phyloP scores from a whole-genome alignment of 2,113 vertebrate species.

The Casuarius casuarius region DNA sequence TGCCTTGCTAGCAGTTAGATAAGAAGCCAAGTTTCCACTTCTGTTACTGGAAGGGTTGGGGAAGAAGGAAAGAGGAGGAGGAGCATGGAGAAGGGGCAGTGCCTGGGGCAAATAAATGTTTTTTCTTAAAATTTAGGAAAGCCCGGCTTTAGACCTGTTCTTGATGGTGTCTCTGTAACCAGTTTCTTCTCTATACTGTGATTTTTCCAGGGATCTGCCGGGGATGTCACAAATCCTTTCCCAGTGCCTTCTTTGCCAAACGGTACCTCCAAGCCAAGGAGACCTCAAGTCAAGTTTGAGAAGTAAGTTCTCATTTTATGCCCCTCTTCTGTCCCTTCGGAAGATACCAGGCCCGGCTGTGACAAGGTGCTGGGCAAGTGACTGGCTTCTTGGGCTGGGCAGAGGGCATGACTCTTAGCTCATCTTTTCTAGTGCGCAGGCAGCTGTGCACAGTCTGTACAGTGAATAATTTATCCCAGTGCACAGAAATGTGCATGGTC shows the following conservation, averaged over 20 bases:
- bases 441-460: neutral
- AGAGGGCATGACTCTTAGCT: neutral
- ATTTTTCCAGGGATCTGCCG: constrained; percentile 74
- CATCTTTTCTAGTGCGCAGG: neutral
- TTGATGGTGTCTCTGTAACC: neutral
- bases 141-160: neutral
- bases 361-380: neutral
- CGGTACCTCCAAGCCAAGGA: constrained; percentile 74
- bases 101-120: neutral
- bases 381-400: neutral
- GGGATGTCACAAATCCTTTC: constrained; percentile 68
- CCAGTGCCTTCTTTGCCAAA: constrained; percentile 80
- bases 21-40: neutral
- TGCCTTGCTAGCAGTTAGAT: neutral
- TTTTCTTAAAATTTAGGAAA: neutral
- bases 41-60: neutral
- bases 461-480: neutral
- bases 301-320: constrained; percentile 75
- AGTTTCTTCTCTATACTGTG: neutral
- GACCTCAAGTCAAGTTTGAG: constrained; percentile 79
- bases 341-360: neutral
- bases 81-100: neutral
- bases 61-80: neutral
- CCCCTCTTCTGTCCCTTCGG: neutral
- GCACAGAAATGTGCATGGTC: neutral